Percentiles rank a stretch among this genome's conserved stretches.
Conservation (phyloP, 2,797 vertebrate species). For the Acanthurus lineatus region DNA sequence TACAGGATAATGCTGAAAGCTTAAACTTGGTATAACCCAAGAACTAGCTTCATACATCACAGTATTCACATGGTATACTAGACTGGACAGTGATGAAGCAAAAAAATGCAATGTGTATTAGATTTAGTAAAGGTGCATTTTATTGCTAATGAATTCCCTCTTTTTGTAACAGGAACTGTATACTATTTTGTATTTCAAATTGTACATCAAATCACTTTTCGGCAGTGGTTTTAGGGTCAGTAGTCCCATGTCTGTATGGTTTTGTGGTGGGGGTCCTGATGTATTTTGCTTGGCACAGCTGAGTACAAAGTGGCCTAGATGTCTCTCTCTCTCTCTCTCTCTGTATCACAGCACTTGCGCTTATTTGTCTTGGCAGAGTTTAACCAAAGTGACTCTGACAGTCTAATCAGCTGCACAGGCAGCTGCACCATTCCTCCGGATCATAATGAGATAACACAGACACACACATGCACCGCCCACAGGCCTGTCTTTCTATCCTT, state of each 20-base stretch:
- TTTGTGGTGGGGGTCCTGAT: constrained; percentile 23
- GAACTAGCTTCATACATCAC: not conserved
- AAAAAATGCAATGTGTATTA: not conserved
- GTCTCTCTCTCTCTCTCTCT: constrained; percentile 32
- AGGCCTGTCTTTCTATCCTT: not conserved
- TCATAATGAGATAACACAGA: constrained; percentile 57
- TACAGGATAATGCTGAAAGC: not conserved
- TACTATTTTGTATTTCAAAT: not conserved
- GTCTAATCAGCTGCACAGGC: constrained; percentile 60
- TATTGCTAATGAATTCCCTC: not conserved
- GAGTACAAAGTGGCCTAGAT: constrained; percentile 50
- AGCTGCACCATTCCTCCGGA: constrained; percentile 37
- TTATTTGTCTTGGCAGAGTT: constrained; percentile 71
- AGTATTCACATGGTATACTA: not conserved
- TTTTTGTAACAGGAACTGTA: not conserved
- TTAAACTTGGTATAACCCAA: not conserved
- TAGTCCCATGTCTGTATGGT: constrained; percentile 38
- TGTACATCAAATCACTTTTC: not conserved
- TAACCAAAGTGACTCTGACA: constrained; percentile 52
- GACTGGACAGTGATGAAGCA: not conserved
- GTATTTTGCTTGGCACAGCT: constrained; percentile 62
- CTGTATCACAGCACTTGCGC: constrained; percentile 32
- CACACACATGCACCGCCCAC: constrained; percentile 9
- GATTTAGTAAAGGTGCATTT: not conserved
- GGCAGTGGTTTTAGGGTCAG: not conserved